Conservation (phyloP, 2,797 vertebrate genomes). For the Picus viridis region DNA sequence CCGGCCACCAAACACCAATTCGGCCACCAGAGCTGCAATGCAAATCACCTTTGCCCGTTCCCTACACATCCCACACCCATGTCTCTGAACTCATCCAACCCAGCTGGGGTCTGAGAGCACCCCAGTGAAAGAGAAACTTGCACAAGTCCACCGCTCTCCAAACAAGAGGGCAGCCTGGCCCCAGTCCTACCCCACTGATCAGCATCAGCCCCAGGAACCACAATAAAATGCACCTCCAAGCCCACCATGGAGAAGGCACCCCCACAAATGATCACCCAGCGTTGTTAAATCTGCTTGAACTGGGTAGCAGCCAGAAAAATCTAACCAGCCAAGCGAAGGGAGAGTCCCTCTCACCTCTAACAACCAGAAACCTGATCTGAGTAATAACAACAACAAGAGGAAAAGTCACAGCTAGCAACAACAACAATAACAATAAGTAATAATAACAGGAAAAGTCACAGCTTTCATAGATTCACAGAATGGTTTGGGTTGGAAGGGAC, state of each 20-base stretch:
- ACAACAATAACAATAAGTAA: too few species aligned
- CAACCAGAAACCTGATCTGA: not conserved
- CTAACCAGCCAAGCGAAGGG: not conserved
- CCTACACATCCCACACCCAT: not conserved
- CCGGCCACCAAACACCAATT: not conserved
- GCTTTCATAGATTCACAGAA: not conserved
- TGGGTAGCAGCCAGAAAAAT: not conserved
- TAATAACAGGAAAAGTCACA: not conserved
- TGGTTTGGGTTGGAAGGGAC: too few species aligned
- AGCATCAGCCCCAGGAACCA: not conserved
- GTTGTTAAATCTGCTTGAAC: not conserved
- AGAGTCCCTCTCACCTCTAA: not conserved
- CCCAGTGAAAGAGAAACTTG: rapidly evolving
- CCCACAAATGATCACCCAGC: not conserved
- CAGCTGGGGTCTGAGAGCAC: rapidly evolving
- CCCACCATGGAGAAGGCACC: not conserved
- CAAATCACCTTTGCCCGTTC: not conserved
- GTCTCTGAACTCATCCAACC: not conserved
- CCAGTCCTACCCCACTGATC: not conserved
- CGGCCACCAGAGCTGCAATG: too few species aligned
- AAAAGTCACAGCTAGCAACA: too few species aligned
- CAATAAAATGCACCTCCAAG: not conserved
- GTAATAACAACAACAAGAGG: too few species aligned
- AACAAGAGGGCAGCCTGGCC: not conserved
- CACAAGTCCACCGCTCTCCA: not conserved